Conservation (phyloP, 2,113 vertebrate genomes). For the Tiliqua scincoides region DNA sequence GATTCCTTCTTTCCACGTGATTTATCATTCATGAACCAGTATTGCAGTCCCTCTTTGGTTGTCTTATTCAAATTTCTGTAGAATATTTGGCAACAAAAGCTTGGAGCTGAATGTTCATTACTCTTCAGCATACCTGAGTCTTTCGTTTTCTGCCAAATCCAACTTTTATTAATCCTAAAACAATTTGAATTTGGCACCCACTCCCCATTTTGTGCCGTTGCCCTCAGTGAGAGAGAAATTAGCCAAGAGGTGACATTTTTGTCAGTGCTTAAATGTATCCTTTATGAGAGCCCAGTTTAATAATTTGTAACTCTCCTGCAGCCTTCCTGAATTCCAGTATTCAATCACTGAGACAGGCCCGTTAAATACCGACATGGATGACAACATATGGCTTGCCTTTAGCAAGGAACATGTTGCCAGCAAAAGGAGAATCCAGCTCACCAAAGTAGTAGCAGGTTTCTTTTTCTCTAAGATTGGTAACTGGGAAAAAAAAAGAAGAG, state of each 20-base stretch:
- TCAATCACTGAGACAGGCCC: constrained; percentile 18
- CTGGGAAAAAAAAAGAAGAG: neutral
- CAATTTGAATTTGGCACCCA: constrained; percentile 41
- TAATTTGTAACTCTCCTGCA: constrained; percentile 20
- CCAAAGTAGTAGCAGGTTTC: neutral
- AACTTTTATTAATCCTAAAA: constrained; percentile 40
- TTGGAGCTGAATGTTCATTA: constrained; percentile 23
- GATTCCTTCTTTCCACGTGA: neutral
- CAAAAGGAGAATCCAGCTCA: constrained; percentile 16
- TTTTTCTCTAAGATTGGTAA: neutral
- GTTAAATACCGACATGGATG: constrained; percentile 13
- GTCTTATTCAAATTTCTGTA: neutral
- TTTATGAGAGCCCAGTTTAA: constrained; percentile 43
- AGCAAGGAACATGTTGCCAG: neutral
- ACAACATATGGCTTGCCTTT: neutral
- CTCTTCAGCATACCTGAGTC: constrained; percentile 15
- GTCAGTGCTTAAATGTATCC: constrained; percentile 32
- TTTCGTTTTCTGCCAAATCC: constrained; percentile 23
- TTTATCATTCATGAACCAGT: neutral
- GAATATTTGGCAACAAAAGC: constrained; percentile 34
- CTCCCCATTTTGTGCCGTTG: constrained; percentile 37
- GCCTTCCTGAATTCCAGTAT: constrained; percentile 14
- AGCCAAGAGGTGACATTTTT: constrained; percentile 19
- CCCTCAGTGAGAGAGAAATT: constrained; percentile 41
- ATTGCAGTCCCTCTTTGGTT: neutral